Evolutionary conservation across 2,113 vertebrate species (phyloP).

Genomic region (Agapornis roseicollis): DNA sequence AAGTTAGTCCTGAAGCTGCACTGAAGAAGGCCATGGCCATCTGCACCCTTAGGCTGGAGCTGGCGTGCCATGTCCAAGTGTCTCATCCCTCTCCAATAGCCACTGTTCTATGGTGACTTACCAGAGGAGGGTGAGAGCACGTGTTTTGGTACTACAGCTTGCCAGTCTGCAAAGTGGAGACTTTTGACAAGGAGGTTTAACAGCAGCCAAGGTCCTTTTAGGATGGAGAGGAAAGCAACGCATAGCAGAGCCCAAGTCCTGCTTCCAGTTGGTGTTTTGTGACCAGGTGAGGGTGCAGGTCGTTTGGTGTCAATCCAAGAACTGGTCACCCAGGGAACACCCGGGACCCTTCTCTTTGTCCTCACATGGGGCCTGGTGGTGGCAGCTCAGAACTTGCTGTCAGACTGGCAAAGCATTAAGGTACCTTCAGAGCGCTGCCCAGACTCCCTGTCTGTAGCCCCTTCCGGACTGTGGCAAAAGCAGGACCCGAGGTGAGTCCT

Average conservation of each 20-base stretch:
- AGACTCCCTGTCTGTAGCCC: not conserved
- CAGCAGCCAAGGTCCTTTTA: not conserved
- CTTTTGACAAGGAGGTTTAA: not conserved
- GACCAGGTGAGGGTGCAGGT: not conserved
- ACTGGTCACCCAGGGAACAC: not conserved
- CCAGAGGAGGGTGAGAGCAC: rapidly evolving
- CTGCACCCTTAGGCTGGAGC: not conserved
- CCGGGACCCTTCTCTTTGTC: not conserved
- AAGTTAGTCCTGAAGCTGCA: not conserved
- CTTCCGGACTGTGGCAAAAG: not conserved
- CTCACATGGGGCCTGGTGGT: not conserved
- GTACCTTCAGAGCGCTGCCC: not conserved
- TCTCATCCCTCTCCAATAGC: not conserved
- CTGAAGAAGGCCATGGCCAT: not conserved
- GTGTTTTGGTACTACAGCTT: not conserved
- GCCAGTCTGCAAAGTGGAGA: not conserved
- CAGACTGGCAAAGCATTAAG: not conserved
- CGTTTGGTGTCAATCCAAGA: not conserved
- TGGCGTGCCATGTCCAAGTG: rapidly evolving
- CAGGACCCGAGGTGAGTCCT: not conserved
- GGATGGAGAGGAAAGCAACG: not conserved
- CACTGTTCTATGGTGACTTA: not conserved
- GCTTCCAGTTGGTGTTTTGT: not conserved
- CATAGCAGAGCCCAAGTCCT: not conserved
- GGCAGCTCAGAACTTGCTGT: not conserved